Conservation (phyloP, 1,140 invertebrate species). For the Acyrthosiphon pisum region DNA sequence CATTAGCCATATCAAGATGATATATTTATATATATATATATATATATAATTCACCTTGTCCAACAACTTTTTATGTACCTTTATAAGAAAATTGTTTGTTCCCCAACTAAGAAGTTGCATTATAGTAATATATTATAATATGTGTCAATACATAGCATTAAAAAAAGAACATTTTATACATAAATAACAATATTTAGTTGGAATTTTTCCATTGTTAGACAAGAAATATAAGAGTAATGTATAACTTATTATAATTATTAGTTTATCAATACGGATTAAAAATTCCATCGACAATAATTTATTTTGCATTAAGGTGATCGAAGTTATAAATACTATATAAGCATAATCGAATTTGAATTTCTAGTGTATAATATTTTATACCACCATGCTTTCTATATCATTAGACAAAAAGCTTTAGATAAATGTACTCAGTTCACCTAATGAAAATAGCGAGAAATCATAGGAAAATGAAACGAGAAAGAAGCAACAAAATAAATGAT, state of each 20-base stretch:
- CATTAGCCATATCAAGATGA: not conserved
- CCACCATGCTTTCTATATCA: too few relatives aligned
- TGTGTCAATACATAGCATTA: not conserved
- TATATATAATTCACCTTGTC: not conserved
- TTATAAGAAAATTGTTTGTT: not conserved
- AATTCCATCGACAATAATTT: not conserved
- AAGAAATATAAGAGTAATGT: not conserved
- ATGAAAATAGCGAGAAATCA: not conserved
- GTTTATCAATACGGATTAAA: not conserved
- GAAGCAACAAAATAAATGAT: constrained; percentile 31
- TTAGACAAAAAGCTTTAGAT: not conserved
- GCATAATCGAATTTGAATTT: not conserved
- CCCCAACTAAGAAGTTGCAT: not conserved
- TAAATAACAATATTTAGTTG: not conserved
- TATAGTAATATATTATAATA: not conserved
- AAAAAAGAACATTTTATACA: not conserved
- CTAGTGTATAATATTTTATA: not conserved
- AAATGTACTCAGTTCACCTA: not conserved
- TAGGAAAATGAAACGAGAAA: not conserved
- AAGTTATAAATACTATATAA: not conserved
- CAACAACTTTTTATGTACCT: not conserved
- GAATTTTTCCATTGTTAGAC: not conserved
- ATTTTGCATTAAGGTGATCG: not conserved
- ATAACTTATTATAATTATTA: not conserved
- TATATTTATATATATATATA: too few relatives aligned